These are phyloP conservation scores for Pachyrhynchus sulphureomaculatus DNA, from an alignment of 1,140 invertebrate species.

Conservation along the genomic window DNA sequence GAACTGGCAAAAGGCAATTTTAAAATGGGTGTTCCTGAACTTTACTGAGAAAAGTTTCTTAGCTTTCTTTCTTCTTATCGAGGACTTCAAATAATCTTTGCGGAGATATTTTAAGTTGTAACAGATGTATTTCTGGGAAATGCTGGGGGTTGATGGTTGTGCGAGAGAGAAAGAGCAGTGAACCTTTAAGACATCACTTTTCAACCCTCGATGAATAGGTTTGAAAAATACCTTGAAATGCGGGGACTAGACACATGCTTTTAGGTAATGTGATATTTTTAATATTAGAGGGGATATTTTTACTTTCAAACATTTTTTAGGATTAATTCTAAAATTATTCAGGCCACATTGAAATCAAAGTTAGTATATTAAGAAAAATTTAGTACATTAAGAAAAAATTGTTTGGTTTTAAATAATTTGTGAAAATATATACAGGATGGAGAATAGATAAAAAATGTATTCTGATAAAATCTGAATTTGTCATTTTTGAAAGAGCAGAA, in stretches of 20 bases:
- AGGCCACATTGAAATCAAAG: too few species aligned
- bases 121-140: slow-evolving; percentile 27
- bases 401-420: too few species aligned
- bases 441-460: too few species aligned
- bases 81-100: slow-evolving; percentile 20
- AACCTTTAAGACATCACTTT: slow-evolving; percentile 19
- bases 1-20: slow-evolving; percentile 7
- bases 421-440: too few species aligned
- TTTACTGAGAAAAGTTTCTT: slow-evolving; percentile 16
- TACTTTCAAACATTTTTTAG: neutral
- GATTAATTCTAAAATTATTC: neutral
- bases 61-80: slow-evolving; percentile 20
- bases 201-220: slow-evolving; percentile 22
- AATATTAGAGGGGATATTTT: neutral
- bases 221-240: slow-evolving; percentile 11
- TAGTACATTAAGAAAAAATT: too few species aligned
- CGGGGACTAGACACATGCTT: slow-evolving; percentile 8
- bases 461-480: too few species aligned
- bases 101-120: slow-evolving; percentile 23
- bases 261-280: slow-evolving; percentile 15
- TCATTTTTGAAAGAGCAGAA: too few species aligned
- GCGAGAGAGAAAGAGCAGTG: slow-evolving; percentile 1
- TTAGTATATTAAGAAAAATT: too few species aligned
- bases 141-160: slow-evolving; percentile 15
- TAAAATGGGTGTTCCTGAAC: slow-evolving; percentile 13